A percentile compares a stretch with the other conserved stretches of the same genome.
phyloP scores from a whole-genome alignment of 2,888 invertebrate species.

The Automeris io region DNA sequence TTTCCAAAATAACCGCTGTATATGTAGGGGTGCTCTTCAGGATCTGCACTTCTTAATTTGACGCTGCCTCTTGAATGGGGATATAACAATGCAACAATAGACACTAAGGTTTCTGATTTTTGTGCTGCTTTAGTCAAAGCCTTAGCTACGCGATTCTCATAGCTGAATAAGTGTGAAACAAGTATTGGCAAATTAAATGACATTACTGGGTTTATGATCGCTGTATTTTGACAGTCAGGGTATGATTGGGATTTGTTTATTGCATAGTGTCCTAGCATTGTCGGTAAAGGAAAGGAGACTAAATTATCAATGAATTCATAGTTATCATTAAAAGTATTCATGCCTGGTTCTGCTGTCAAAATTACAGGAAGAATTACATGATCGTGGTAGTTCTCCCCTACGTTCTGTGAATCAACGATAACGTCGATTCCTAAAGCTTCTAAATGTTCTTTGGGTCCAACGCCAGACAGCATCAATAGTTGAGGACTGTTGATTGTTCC shows the following conservation, averaged over 20 bases:
- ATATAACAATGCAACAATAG: conserved; percentile 11
- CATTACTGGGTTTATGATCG: conserved; percentile 7
- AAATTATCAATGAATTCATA: conserved; percentile 17
- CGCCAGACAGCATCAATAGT: conserved; percentile 34
- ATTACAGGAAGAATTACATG: conserved; percentile 24
- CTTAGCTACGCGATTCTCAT: conserved; percentile 11
- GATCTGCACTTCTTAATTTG: conserved; percentile 69
- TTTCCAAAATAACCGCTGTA: conserved; percentile 14
- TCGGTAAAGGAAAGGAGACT: conserved; percentile 13
- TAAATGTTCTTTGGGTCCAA: conserved; percentile 30
- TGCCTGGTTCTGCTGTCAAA: conserved; percentile 18
- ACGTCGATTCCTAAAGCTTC: conserved; percentile 22
- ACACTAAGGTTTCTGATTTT: conserved; percentile 6
- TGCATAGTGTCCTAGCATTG: conserved; percentile 18
- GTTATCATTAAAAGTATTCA: conserved; percentile 10
- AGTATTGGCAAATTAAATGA: conserved; percentile 9
- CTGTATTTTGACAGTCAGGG: conserved; percentile 32
- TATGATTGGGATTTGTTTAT: conserved; percentile 24
- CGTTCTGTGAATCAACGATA: conserved; percentile 23
- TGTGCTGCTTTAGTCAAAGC: conserved; percentile 7
- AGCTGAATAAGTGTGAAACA: conserved; percentile 12
- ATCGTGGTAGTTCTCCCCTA: conserved; percentile 34
- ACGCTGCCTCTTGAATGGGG: conserved; percentile 16
- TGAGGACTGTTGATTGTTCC: conserved; percentile 35
- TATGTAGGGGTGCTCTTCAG: conserved; percentile 54